These are phyloP conservation scores for Alviniconcha marisindica DNA, from an alignment of 1,140 invertebrate species.

Conservation along the genomic window DNA sequence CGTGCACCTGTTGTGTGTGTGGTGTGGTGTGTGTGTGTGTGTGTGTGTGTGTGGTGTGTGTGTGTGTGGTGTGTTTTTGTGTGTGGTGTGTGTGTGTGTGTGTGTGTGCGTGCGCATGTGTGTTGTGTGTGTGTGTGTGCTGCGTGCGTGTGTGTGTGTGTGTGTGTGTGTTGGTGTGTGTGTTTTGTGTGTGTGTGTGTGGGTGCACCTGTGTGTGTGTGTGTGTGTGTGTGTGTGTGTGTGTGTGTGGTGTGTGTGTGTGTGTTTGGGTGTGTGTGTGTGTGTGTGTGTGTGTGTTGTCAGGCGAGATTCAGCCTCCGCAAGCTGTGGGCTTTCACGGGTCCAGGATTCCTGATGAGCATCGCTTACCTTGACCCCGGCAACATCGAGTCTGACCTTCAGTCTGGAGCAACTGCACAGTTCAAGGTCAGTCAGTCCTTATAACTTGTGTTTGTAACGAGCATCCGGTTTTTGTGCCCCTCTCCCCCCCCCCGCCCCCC, in stretches of 20 bases:
- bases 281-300: background rate
- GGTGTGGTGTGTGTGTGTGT: too few species aligned
- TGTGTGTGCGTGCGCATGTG: slow-evolving; percentile 9
- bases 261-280: background rate
- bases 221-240: background rate
- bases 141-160: too few species aligned
- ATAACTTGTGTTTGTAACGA: too few species aligned
- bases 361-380: slow-evolving; percentile 96
- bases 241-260: background rate
- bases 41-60: too few species aligned
- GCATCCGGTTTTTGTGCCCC: too few species aligned
- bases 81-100: background rate
- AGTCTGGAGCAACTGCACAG: slow-evolving; percentile 87
- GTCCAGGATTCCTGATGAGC: slow-evolving; percentile 94
- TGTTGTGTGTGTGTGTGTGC: background rate
- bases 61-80: background rate
- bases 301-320: slow-evolving; percentile 84
- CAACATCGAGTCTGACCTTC: slow-evolving; percentile 94
- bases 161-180: too few species aligned
- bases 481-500: too few species aligned
- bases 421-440: slow-evolving; percentile 88
- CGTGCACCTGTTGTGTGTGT: background rate
- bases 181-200: too few species aligned
- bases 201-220: background rate
- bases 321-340: slow-evolving; percentile 95